A percentile compares a stretch with the other conserved stretches of the same genome.
Evolutionary conservation across 2,888 invertebrate genomes (phyloP).

Genomic region (Rutpela maculata): DNA sequence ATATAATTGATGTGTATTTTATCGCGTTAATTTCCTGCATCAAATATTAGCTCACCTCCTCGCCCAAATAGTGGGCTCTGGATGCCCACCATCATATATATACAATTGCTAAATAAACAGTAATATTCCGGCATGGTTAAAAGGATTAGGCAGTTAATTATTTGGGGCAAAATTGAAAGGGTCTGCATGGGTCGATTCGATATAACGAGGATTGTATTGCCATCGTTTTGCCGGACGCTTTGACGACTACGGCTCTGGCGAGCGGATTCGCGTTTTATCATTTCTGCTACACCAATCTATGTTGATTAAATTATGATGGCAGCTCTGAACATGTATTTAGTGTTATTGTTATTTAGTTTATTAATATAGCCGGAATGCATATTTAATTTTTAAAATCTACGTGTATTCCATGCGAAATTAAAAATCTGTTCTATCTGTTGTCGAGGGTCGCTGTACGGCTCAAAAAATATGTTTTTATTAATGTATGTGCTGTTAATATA

Average conservation of each 20-base stretch:
- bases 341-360: constrained; percentile 33
- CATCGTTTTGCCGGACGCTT: constrained; percentile 46
- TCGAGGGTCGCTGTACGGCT: too few species aligned
- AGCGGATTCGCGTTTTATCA: constrained; percentile 24
- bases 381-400: neutral
- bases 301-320: constrained; percentile 33
- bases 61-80: neutral
- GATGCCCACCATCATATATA: constrained; percentile 15
- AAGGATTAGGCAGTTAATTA: constrained; percentile 66
- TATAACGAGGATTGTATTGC: constrained; percentile 53
- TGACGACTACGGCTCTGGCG: constrained; percentile 17
- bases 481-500: too few species aligned
- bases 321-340: constrained; percentile 14
- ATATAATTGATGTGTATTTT: neutral
- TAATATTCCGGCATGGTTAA: constrained; percentile 61
- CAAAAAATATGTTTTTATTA: too few species aligned
- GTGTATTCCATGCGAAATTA: neutral
- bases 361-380: constrained; percentile 1
- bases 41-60: constrained; percentile 6
- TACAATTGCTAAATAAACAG: constrained; percentile 63
- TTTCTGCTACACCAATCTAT: constrained; percentile 21
- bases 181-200: constrained; percentile 46
- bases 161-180: constrained; percentile 59
- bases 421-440: neutral
- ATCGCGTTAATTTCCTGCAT: neutral